Evolutionary conservation across 1,140 invertebrate species (phyloP).

Genomic region (Geopemphigus sp.): DNA sequence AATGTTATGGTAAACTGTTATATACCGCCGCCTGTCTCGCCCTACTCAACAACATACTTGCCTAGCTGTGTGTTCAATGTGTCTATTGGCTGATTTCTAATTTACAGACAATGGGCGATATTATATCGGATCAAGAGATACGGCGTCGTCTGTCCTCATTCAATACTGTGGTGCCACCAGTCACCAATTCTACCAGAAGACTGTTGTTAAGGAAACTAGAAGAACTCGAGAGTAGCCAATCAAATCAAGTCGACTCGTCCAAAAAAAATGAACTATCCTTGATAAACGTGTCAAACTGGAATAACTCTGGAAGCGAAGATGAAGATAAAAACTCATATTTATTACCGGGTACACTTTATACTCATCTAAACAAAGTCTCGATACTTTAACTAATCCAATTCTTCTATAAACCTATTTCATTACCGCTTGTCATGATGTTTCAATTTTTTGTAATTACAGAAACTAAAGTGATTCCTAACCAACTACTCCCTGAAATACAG

Average conservation of each 20-base stretch:
- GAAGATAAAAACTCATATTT: slow-evolving; percentile 12
- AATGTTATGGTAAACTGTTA: too few species aligned
- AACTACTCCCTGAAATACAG: slow-evolving; percentile 54
- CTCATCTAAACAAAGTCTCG: neutral
- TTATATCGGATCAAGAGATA: slow-evolving; percentile 31
- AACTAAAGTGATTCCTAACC: slow-evolving; percentile 55
- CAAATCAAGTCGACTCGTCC: neutral
- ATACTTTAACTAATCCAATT: too few species aligned
- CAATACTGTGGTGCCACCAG: slow-evolving; percentile 33
- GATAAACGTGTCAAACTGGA: slow-evolving; percentile 17
- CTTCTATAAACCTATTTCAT: too few species aligned
- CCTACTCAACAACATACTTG: too few species aligned
- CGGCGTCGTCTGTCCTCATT: slow-evolving; percentile 24
- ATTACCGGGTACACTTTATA: neutral
- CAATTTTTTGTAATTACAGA: slow-evolving; percentile 52
- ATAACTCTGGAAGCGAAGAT: slow-evolving; percentile 12
- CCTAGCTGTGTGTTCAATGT: too few species aligned
- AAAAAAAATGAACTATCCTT: neutral
- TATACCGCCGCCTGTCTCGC: too few species aligned
- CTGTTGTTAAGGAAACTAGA: slow-evolving; percentile 29
- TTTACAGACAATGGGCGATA: slow-evolving; percentile 19
- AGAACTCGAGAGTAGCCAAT: neutral
- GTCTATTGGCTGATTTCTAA: too few species aligned
- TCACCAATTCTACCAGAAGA: slow-evolving; percentile 37
- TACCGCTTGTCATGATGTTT: too few species aligned